A percentile compares a stretch with the other conserved stretches of the same genome.
Conservation (phyloP, 1,140 invertebrate genomes). For the Druon quercuslanigerum region DNA sequence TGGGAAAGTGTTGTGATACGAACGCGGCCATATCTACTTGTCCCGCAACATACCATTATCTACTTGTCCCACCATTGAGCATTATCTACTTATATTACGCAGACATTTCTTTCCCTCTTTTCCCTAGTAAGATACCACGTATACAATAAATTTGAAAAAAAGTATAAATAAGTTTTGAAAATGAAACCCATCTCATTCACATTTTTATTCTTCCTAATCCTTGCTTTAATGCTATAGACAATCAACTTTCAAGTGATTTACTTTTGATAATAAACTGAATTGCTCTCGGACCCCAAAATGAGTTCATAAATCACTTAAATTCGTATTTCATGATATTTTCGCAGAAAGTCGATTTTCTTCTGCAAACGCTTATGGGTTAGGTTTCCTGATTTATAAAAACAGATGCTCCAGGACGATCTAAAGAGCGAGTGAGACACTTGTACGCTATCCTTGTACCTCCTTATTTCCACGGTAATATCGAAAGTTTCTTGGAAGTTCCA, state of each 20-base stretch:
- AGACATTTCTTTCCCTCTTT: not conserved
- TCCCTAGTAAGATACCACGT: not conserved
- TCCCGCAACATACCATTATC: not conserved
- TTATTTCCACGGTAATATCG: slow-evolving; percentile 22
- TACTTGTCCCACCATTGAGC: not conserved
- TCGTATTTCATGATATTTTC: not conserved
- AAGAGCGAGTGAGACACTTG: not conserved
- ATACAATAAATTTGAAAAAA: no score
- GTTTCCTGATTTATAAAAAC: slow-evolving; percentile 4
- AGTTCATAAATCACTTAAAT: not conserved
- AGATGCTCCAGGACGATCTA: slow-evolving; percentile 1
- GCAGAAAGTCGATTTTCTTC: not conserved
- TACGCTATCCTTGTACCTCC: not conserved
- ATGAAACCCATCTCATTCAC: no score
- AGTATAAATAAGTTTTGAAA: no score
- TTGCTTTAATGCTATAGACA: not conserved
- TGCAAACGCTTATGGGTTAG: not conserved
- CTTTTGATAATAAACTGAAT: not conserved
- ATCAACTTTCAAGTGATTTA: not conserved
- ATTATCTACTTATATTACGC: not conserved
- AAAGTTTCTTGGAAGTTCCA: slow-evolving; percentile 15
- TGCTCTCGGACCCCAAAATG: not conserved
- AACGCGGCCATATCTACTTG: not conserved
- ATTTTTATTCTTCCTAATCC: no score
- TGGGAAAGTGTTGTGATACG: not conserved